Percentiles rank a stretch among this genome's conserved stretches.
phyloP scores from a whole-genome alignment of 2,797 vertebrate genomes.

The Carduelis carduelis region DNA sequence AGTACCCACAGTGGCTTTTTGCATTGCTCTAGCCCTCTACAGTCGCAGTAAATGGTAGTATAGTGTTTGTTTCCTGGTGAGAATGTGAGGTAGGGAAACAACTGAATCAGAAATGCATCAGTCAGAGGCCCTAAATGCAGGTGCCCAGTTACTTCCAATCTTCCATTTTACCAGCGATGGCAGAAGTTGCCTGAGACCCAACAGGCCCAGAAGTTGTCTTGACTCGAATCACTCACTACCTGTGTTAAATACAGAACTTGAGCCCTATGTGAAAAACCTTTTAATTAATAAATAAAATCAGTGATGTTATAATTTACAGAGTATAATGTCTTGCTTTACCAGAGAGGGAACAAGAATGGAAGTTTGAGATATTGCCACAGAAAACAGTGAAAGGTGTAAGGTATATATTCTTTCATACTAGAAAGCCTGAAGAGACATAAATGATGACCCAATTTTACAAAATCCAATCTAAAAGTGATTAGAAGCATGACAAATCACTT shows the following conservation, averaged over 20 bases:
- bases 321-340: not conserved
- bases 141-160: not conserved
- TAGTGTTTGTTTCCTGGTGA: not conserved
- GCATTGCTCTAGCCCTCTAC: not conserved
- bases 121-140: not conserved
- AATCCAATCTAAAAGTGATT: not conserved
- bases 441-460: not conserved
- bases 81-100: not conserved
- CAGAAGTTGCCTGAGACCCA: not conserved
- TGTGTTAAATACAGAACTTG: not conserved
- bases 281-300: not conserved
- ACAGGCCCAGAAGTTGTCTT: not conserved
- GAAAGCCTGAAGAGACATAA: not conserved
- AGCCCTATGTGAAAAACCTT: not conserved
- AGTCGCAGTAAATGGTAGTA: not conserved
- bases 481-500: not conserved
- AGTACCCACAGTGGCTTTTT: not conserved
- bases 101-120: not conserved
- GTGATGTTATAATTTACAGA: not conserved
- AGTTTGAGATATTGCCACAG: not conserved
- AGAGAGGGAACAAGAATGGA: not conserved
- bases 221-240: not conserved
- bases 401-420: too few relatives aligned
- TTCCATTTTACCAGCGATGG: accelerated
- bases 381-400: not conserved